Evolutionary conservation across 2,797 vertebrate species (phyloP).

Genomic region (Coregonus sp.): DNA sequence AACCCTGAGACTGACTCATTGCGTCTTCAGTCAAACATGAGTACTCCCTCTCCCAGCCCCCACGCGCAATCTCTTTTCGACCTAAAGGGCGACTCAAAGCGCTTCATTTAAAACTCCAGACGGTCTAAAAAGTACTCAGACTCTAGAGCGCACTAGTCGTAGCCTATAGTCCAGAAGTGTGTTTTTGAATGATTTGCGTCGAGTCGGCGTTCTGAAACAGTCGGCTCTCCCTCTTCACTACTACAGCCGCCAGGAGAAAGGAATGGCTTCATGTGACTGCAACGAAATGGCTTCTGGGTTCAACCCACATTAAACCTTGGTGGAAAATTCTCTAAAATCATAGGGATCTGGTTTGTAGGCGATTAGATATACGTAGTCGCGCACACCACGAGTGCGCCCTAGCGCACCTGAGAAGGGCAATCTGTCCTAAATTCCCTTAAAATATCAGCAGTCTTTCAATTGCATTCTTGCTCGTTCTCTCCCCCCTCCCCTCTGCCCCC

Average conservation of each 20-base stretch:
- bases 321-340: slow-evolving; percentile 34
- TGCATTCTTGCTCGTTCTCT: slow-evolving; percentile 73
- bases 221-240: slow-evolving; percentile 37
- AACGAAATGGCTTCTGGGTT: slow-evolving; percentile 94
- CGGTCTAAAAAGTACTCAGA: slow-evolving; percentile 66
- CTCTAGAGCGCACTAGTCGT: slow-evolving; percentile 73
- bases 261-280: slow-evolving; percentile 91
- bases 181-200: slow-evolving; percentile 35
- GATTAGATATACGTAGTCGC: background rate
- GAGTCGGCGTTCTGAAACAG: slow-evolving; percentile 25
- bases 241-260: slow-evolving; percentile 66
- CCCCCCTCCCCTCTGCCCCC: slow-evolving; percentile 73
- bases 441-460: slow-evolving; percentile 48
- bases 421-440: slow-evolving; percentile 51
- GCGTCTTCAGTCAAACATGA: slow-evolving; percentile 59
- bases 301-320: slow-evolving; percentile 68
- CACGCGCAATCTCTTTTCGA: slow-evolving; percentile 61
- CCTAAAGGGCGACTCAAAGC: slow-evolving; percentile 76
- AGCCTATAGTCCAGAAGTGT: slow-evolving; percentile 35
- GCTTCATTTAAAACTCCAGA: slow-evolving; percentile 83
- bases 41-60: slow-evolving; percentile 75
- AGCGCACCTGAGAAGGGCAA: slow-evolving; percentile 63
- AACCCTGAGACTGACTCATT: slow-evolving; percentile 40
- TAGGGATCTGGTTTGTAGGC: background rate
- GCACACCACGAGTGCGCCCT: slow-evolving; percentile 49